Evolutionary conservation across 2,888 invertebrate genomes (phyloP).

Genomic region (Stomorhina lunata): DNA sequence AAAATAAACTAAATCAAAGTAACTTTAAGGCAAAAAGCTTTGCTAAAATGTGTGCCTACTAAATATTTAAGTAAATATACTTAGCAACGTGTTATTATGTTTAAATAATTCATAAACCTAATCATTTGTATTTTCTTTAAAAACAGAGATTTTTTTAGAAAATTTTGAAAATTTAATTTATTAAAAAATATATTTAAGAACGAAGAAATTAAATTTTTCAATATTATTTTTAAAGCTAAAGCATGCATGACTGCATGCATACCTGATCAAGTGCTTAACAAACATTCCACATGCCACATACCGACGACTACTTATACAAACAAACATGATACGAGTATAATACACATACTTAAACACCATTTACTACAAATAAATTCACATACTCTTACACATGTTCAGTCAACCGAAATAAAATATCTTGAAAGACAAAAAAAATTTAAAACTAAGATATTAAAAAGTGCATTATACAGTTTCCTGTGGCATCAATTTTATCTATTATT

Average conservation of each 20-base stretch:
- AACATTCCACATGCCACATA: slow-evolving; percentile 15
- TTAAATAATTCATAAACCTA: not conserved
- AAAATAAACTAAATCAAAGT: slow-evolving; percentile 22
- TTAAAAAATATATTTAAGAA: not conserved
- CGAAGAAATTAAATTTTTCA: not conserved
- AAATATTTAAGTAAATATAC: not conserved
- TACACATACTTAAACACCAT: slow-evolving; percentile 3
- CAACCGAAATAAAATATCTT: not conserved
- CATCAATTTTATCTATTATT: slow-evolving; percentile 39
- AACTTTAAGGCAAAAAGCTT: slow-evolving; percentile 4
- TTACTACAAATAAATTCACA: not conserved
- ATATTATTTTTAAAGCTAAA: not conserved
- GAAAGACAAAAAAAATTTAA: not conserved
- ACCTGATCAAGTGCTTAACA: slow-evolving; percentile 31
- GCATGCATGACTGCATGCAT: slow-evolving; percentile 22
- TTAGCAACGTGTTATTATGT: not conserved
- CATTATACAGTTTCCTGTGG: slow-evolving; percentile 32
- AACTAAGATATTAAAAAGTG: slow-evolving; percentile 16
- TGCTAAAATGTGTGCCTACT: not conserved
- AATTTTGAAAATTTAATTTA: not conserved
- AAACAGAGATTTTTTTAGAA: not conserved
- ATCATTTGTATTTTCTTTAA: not conserved
- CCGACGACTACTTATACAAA: not conserved
- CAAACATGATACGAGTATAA: not conserved
- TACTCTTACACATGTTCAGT: not conserved